Evolutionary conservation across 2,888 invertebrate genomes (phyloP).

Genomic region (Rhagophthalmus giganteus): DNA sequence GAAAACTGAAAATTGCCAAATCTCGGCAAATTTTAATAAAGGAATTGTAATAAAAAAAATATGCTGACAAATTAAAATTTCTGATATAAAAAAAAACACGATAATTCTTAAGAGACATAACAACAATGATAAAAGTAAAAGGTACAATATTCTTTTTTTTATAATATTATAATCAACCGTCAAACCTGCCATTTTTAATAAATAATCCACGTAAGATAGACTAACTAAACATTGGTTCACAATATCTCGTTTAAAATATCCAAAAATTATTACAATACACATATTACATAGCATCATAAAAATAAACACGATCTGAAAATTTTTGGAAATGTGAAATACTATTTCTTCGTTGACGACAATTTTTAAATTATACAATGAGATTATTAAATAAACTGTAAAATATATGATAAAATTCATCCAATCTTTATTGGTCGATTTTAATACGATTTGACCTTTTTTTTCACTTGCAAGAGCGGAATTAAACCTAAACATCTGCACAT

Average conservation of each 20-base stretch:
- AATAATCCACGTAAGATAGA: constrained; percentile 36
- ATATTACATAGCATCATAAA: constrained; percentile 20
- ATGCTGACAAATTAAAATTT: constrained; percentile 37
- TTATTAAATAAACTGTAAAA: constrained; percentile 12
- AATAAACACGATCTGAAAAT: constrained; percentile 24
- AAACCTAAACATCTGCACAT: constrained; percentile 29
- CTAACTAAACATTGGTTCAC: constrained; percentile 19
- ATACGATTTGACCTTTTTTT: constrained; percentile 9
- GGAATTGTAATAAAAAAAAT: constrained; percentile 34
- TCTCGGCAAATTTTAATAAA: constrained; percentile 40
- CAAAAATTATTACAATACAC: constrained; percentile 20
- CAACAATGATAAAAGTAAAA: constrained; percentile 28
- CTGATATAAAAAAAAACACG: constrained; percentile 32
- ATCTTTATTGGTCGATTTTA: constrained; percentile 17
- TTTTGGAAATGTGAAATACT: constrained; percentile 15
- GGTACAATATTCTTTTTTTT: constrained; percentile 26
- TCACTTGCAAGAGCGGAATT: constrained; percentile 11
- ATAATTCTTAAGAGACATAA: constrained; percentile 32
- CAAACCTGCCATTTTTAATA: constrained; percentile 29
- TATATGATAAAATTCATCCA: constrained; percentile 30
- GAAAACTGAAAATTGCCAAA: constrained; percentile 40
- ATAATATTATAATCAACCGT: constrained; percentile 32
- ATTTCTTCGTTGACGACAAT: constrained; percentile 21
- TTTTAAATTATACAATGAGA: constrained; percentile 29
- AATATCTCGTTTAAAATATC: constrained; percentile 18